A percentile compares a stretch with the other conserved stretches of the same genome.
These are phyloP conservation scores for Bostrychus sinensis DNA, from an alignment of 2,113 vertebrate genomes.

Conservation along the genomic window DNA sequence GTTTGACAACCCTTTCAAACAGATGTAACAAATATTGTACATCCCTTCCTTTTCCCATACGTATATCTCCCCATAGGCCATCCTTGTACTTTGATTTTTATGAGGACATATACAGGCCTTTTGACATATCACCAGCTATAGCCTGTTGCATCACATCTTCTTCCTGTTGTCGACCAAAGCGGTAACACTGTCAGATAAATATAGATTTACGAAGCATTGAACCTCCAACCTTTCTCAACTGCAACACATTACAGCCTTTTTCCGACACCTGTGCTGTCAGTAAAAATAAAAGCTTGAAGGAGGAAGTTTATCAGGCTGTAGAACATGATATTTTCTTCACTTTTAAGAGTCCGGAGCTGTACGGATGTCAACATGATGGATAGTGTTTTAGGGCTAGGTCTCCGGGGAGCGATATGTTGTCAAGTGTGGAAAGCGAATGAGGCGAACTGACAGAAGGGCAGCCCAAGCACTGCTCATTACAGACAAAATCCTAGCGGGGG, in stretches of 20 bases:
- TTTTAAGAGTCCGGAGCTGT: constrained; percentile 64
- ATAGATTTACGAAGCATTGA: constrained; percentile 50
- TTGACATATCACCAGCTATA: constrained; percentile 58
- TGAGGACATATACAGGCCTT: constrained; percentile 63
- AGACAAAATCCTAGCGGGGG: constrained; percentile 66
- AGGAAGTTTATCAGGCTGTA: constrained; percentile 59
- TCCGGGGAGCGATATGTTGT: constrained; percentile 72
- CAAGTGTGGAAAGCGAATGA: constrained; percentile 51
- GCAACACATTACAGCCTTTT: constrained; percentile 8
- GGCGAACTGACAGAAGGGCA: constrained; percentile 61
- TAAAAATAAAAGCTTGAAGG: constrained; percentile 42
- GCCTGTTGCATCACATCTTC: constrained; percentile 28
- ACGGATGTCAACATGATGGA: constrained; percentile 70
- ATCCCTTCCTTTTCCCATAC: constrained; percentile 24
- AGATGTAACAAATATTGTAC: not conserved
- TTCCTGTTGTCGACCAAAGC: constrained; percentile 48
- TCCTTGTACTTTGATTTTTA: constrained; percentile 66
- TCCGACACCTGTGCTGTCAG: constrained; percentile 30
- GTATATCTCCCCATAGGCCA: constrained; percentile 25
- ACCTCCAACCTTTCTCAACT: constrained; percentile 7
- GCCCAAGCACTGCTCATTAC: constrained; percentile 68
- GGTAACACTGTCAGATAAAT: constrained; percentile 41
- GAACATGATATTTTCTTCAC: constrained; percentile 69
- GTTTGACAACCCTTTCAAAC: not conserved
- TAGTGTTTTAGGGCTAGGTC: constrained; percentile 66